These are phyloP conservation scores for Chaetodon trifasciatus DNA, from an alignment of 2,797 vertebrate species.

Conservation along the genomic window DNA sequence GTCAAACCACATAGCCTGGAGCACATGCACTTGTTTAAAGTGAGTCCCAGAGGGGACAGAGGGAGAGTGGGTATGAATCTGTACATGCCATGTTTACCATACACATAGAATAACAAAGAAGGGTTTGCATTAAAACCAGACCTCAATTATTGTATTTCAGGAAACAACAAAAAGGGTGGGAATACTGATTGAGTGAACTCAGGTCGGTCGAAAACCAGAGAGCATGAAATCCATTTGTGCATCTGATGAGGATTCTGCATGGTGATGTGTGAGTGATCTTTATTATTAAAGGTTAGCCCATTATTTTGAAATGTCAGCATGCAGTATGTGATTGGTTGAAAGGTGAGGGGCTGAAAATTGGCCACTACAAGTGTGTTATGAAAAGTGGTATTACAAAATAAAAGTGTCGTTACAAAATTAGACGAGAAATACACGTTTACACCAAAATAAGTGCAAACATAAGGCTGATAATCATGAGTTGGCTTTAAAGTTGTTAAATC, in stretches of 20 bases:
- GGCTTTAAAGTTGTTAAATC: background rate
- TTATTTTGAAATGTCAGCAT: slow-evolving; percentile 30
- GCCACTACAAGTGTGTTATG: background rate
- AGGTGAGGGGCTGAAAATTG: background rate
- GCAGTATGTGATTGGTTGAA: background rate
- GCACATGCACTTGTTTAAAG: slow-evolving; percentile 26
- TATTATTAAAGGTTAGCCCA: slow-evolving; percentile 20
- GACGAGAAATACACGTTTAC: background rate
- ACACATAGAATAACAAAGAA: background rate
- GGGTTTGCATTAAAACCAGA: background rate
- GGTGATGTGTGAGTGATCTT: background rate
- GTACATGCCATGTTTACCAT: background rate
- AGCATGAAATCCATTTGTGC: background rate
- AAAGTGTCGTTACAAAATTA: background rate
- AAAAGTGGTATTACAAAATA: background rate
- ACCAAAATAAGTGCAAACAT: background rate
- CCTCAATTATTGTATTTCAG: background rate
- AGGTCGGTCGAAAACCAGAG: background rate
- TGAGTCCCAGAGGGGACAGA: background rate
- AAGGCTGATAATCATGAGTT: background rate
- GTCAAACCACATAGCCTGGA: slow-evolving; percentile 43
- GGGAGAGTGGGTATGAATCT: background rate
- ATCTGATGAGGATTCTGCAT: slow-evolving; percentile 7
- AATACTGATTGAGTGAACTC: background rate
- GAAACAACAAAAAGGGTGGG: background rate